These are phyloP conservation scores for Chauna torquata DNA, from an alignment of 2,113 vertebrate genomes.

Conservation along the genomic window DNA sequence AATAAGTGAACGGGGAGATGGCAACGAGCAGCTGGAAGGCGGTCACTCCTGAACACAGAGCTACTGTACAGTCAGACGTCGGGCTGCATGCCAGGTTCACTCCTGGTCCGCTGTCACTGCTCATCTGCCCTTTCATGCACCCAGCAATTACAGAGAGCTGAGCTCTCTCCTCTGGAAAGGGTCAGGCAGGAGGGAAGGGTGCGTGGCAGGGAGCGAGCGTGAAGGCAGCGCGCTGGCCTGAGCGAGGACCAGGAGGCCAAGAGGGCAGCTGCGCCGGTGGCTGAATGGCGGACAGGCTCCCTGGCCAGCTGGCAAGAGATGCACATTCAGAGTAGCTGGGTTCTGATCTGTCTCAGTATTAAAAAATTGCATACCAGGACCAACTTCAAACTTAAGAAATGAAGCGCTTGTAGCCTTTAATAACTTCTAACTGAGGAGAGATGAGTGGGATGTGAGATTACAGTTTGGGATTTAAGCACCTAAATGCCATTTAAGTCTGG, in stretches of 20 bases:
- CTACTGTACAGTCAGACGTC: background rate
- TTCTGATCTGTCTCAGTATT: background rate
- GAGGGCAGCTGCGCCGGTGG: background rate
- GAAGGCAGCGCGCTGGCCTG: accelerated
- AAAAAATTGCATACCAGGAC: background rate
- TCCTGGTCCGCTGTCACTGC: background rate
- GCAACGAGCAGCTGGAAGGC: background rate
- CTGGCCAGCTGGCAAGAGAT: background rate
- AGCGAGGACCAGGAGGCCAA: background rate
- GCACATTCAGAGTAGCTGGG: background rate
- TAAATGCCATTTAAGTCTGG: background rate
- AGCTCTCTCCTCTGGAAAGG: background rate
- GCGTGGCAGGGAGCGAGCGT: accelerated
- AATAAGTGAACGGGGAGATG: background rate
- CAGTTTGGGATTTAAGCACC: background rate
- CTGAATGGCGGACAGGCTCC: accelerated
- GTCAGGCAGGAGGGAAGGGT: background rate
- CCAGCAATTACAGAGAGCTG: background rate
- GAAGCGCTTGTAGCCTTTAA: background rate
- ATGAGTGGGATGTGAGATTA: background rate
- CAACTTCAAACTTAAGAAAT: background rate
- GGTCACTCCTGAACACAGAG: background rate
- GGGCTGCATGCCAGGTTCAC: background rate
- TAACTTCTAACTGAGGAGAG: background rate
- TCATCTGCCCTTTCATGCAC: background rate